Evolutionary conservation across 2,797 vertebrate genomes (phyloP).

Genomic region (Catharus ustulatus): DNA sequence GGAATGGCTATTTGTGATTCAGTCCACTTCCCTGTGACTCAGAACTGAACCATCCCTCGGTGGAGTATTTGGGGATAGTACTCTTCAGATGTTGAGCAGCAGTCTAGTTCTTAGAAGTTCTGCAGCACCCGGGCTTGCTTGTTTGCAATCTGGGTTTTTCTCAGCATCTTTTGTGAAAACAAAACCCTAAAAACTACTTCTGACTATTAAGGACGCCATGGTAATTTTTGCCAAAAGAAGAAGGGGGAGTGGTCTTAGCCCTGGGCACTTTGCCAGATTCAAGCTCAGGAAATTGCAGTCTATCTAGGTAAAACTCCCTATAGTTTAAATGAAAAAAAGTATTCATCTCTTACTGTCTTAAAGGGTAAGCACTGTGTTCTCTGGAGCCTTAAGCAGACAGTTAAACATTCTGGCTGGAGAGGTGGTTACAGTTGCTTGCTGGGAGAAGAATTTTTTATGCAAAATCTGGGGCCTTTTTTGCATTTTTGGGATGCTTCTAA

Average conservation of each 20-base stretch:
- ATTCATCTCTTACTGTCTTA: constrained; percentile 63
- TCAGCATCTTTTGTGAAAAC: constrained; percentile 25
- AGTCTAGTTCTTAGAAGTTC: constrained; percentile 1
- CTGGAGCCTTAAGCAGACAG: constrained; percentile 28
- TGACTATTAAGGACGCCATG: constrained; percentile 11
- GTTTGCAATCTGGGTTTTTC: neutral
- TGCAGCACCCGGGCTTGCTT: neutral
- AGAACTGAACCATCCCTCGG: constrained; percentile 21
- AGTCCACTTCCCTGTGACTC: constrained; percentile 33
- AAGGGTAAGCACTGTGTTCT: constrained; percentile 23
- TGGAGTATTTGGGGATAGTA: constrained; percentile 22
- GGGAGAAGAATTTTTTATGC: constrained; percentile 15
- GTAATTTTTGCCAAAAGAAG: constrained; percentile 51
- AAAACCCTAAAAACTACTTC: constrained; percentile 6
- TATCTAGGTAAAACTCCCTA: constrained; percentile 66
- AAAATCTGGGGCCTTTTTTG: constrained; percentile 28
- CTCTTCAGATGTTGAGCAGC: neutral
- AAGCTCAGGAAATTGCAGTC: constrained; percentile 67
- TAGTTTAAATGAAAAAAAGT: constrained; percentile 64
- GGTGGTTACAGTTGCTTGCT: constrained; percentile 9
- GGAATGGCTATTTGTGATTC: constrained; percentile 45
- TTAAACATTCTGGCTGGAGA: neutral
- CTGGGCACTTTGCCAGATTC: constrained; percentile 38
- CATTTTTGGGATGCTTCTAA: constrained; percentile 50
- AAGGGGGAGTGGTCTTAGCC: constrained; percentile 37